Base-by-base conservation (phyloP, 2,113 vertebrate species). In the Choloepus hoffmanni region DNA sequence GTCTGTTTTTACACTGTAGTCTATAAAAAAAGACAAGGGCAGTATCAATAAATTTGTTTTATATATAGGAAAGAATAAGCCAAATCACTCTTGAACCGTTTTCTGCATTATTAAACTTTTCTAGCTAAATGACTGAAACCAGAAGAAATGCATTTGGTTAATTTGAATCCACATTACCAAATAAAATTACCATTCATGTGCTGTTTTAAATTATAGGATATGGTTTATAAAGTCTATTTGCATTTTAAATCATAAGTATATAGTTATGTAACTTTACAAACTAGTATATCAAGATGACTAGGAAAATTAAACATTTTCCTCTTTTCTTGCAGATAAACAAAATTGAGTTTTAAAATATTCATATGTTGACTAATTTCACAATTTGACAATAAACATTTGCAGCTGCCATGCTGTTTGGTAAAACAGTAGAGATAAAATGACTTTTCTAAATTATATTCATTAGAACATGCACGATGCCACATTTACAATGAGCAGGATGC, bases 391-490 rank as follows among this genome's bases (percentile, higher is more conserved):
- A 97, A 97, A 65, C 77, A 72, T 79, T 85, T 97, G 90, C 96
- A 98, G 85, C 96, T 98, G 96, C 97, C 96, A 97, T 90, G 33
- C 76, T 97, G 97, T 98, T 98, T 98, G 98, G 97, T 98, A 96
- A 97, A 97, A 95, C 53, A 97, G 62, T 45, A 95, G 5, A 86
- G 84, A 93, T 78, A 96, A 92, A 96, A 95, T 83, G 95, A 96
- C 93, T 85, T 85, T 97, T 94, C 94, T 97, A 98, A 97, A 97
- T 90, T 92, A 91, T 87, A 97, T 94, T 98, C 97, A 97, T 97
- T 97, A 97, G 97, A 98, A 98, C 96, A 97, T 90, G 74, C 43
- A 96, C 36, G 92, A 96, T 98, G 97, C 94, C 94, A 98, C 96
- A 98, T 92, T 98, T 98, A 98, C 97, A 98, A 96, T 94, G 95